Conservation (phyloP, 2,113 vertebrate species). For the Saguinus midas region DNA sequence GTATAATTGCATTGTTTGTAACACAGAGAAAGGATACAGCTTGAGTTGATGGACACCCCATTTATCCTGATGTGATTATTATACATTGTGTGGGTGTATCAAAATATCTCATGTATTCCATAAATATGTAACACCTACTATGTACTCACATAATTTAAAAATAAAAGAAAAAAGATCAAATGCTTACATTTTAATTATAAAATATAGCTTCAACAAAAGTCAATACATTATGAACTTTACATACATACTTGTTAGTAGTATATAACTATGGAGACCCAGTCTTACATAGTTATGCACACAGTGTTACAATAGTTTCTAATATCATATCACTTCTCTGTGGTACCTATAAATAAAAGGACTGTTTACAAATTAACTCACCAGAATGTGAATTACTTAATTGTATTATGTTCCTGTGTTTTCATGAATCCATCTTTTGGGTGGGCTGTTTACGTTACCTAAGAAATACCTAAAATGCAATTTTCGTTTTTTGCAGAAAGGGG, state of each 20-base stretch:
- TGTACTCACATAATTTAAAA: too few relatives aligned
- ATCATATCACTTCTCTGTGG: not conserved
- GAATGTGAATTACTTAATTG: not conserved
- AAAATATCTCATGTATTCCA: too few relatives aligned
- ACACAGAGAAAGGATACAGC: too few relatives aligned
- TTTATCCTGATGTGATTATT: too few relatives aligned
- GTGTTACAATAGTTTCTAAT: not conserved
- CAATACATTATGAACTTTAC: not conserved
- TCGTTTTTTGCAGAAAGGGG: not conserved
- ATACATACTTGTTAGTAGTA: not conserved
- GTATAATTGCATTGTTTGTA: too few relatives aligned
- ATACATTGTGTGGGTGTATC: too few relatives aligned
- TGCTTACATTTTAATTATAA: not conserved
- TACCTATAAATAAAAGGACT: not conserved
- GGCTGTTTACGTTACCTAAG: not conserved
- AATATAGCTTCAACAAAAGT: not conserved
- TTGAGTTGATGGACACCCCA: too few relatives aligned
- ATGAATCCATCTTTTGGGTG: not conserved
- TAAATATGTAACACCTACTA: too few relatives aligned
- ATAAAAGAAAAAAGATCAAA: not conserved
- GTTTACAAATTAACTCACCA: not conserved
- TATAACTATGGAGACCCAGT: not conserved
- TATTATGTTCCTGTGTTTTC: not conserved
- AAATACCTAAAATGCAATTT: not conserved
- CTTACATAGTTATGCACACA: not conserved